Base-by-base conservation (phyloP, 2,888 invertebrate genomes). In the Rhaphigaster nebulosa region DNA sequence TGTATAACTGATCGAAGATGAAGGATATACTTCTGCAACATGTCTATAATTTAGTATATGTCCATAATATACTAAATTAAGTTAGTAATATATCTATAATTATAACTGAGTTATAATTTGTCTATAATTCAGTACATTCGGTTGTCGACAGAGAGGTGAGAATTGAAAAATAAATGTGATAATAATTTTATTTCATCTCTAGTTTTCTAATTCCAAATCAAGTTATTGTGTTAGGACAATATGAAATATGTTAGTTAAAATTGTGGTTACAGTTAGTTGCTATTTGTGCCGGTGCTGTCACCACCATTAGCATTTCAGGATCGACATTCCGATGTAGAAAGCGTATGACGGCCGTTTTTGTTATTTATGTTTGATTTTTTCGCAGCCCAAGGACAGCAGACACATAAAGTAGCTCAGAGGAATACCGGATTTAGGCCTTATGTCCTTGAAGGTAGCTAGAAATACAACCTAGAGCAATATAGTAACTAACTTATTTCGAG, bases 301-400 rank as follows among this genome's bases (percentile, higher is more conserved):
- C 38, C 23, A 76, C 70, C 20, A 76, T 76, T 76, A 20, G 34
- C 38, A 76, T 76, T 76, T 76, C 34, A 38, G 70, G 70, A 76
- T 38, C 34, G 38, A 26, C 70, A 76, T 76, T 76, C 70, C 70
- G 70, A 76, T 38, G 70, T 76, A 76, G 70, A 76, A 76, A 76
- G 70, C 34, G 70, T 20, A 76, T 76, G 70, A 76, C 34, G 70
- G 34, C 34, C 38, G 38, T 38, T 76, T 76, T 34, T 38, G 70
- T 38, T 76, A 76, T 20, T 76, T 76, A 38, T 76, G 34, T 76
- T 20, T 38, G 38, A 34, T 38, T 76, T 76, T 76, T 76, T 76
- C 38, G 18, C 34, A 34, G 4, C 38, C 70, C 70, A 38, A 76
- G 70, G 70, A 38, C 70, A 38, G 70, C 34, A 76, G 70, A 76